These are phyloP conservation scores for Paracanthobrama guichenoti DNA, from an alignment of 2,113 vertebrate species.

Conservation along the genomic window DNA sequence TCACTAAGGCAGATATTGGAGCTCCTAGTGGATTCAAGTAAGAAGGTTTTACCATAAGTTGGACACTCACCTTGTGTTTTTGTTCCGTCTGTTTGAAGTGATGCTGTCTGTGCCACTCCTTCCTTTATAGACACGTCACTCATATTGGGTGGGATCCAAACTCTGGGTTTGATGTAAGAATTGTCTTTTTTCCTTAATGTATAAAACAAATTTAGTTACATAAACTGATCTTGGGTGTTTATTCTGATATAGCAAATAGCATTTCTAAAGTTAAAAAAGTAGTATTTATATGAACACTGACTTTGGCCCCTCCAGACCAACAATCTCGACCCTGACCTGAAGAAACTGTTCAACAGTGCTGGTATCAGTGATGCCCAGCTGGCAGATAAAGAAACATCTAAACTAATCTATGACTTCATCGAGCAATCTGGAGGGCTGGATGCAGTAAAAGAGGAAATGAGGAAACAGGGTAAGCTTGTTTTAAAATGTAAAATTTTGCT, in stretches of 20 bases:
- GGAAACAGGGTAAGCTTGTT: conserved; percentile 69
- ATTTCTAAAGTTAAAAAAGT: not conserved
- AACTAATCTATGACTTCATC: conserved; percentile 81
- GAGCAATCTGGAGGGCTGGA: conserved; percentile 80
- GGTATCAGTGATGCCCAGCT: conserved; percentile 82
- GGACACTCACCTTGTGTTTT: not conserved
- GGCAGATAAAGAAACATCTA: conserved; percentile 78
- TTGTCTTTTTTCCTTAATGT: not conserved
- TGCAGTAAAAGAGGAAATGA: conserved; percentile 77
- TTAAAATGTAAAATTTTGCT: not conserved
- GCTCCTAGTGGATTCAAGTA: conserved; percentile 81
- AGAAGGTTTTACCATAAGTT: conserved; percentile 42
- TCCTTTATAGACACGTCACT: conserved; percentile 73
- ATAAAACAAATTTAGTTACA: not conserved
- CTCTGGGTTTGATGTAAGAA: conserved; percentile 59
- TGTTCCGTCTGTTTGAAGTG: not conserved
- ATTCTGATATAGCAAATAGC: not conserved
- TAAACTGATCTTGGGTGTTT: not conserved
- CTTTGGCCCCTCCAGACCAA: conserved; percentile 57
- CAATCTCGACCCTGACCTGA: conserved; percentile 77
- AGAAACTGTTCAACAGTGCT: conserved; percentile 74
- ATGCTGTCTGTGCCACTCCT: not conserved
- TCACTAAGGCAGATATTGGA: conserved; percentile 81
- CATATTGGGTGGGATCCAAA: conserved; percentile 83
- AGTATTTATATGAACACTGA: not conserved